Evolutionary conservation across 2,113 vertebrate species (phyloP).

Genomic region (Notarius quadriscutis): DNA sequence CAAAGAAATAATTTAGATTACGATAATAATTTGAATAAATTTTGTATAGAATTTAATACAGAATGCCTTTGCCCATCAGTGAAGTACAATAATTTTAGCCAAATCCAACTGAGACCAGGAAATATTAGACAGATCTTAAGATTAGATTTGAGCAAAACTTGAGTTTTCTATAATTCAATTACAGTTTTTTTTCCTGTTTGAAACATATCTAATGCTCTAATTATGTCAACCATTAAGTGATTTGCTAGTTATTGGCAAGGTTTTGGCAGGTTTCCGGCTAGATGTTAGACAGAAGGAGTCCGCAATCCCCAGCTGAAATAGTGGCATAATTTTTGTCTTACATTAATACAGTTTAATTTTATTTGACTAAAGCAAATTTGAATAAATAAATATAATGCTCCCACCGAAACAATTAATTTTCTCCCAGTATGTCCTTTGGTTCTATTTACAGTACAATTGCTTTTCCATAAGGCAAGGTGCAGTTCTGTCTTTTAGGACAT

Average conservation of each 20-base stretch:
- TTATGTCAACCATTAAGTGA: conserved; percentile 34
- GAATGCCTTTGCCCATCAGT: background rate
- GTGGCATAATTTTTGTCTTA: background rate
- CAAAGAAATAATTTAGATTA: conserved; percentile 6
- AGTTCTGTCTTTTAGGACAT: background rate
- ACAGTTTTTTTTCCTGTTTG: background rate
- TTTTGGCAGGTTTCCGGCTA: conserved; percentile 15
- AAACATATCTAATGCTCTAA: conserved; percentile 1
- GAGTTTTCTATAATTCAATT: background rate
- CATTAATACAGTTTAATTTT: background rate
- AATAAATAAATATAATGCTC: background rate
- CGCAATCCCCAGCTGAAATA: conserved; percentile 17
- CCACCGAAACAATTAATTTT: background rate
- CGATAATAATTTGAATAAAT: background rate
- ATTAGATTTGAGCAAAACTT: background rate
- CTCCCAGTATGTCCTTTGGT: background rate
- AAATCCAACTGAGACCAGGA: conserved; percentile 16
- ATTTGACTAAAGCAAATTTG: background rate
- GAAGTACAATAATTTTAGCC: background rate
- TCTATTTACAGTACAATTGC: background rate
- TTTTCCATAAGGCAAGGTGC: background rate
- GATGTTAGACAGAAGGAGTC: background rate
- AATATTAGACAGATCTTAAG: conserved; percentile 1
- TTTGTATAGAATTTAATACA: background rate
- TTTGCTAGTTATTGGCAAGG: conserved; percentile 26